These are phyloP conservation scores for Lutraria lutraria DNA, from an alignment of 2,888 invertebrate species.

Conservation along the genomic window DNA sequence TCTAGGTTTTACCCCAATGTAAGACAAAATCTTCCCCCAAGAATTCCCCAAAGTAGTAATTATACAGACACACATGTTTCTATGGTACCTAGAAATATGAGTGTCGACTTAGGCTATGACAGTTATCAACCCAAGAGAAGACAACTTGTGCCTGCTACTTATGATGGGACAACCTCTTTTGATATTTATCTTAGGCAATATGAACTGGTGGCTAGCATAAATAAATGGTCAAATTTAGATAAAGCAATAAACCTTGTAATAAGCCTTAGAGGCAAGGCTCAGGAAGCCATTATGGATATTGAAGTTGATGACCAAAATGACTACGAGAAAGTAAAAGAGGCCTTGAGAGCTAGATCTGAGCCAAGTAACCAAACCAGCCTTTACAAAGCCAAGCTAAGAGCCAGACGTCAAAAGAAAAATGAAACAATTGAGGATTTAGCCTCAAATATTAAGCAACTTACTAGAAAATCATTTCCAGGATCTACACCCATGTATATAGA, in stretches of 20 bases:
- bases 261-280: too few species aligned
- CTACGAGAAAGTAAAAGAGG: background rate
- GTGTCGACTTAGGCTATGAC: background rate
- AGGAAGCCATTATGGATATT: too few species aligned
- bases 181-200: background rate
- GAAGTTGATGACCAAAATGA: background rate
- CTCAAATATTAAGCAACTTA: background rate
- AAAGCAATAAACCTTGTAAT: background rate
- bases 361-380: background rate
- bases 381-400: background rate
- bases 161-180: background rate
- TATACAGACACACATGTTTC: background rate
- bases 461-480: conserved; percentile 19
- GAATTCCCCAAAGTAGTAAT: background rate
- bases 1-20: conserved; percentile 15
- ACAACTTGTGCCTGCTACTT: background rate
- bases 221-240: background rate
- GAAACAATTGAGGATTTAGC: conserved; percentile 17
- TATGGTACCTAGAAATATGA: background rate
- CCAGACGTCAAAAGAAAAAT: background rate
- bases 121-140: background rate
- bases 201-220: background rate
- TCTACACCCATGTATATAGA: background rate
- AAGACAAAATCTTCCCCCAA: background rate
- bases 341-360: background rate